Conservation (phyloP, 2,113 vertebrate genomes). For the Furnarius figulus region DNA sequence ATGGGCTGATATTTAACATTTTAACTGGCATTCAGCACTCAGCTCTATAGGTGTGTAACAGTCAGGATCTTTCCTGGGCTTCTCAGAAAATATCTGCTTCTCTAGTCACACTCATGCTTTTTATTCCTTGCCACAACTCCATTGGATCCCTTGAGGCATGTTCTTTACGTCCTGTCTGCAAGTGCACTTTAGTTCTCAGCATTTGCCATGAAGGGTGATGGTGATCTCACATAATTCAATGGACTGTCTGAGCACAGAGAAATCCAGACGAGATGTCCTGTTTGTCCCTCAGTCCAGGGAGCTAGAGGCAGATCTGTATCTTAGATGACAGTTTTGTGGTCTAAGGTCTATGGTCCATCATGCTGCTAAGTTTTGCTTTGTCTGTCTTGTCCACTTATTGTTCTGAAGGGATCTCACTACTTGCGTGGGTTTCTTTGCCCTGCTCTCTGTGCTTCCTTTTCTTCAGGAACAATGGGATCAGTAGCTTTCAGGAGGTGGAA, state of each 20-base stretch:
- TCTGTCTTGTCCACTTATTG: not conserved
- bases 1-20: not conserved
- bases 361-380: not conserved
- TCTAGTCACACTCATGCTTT: not conserved
- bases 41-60: not conserved
- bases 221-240: not conserved
- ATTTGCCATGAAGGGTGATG: not conserved
- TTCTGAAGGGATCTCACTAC: not conserved
- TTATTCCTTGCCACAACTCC: not conserved
- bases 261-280: not conserved
- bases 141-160: accelerated
- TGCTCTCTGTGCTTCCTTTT: not conserved
- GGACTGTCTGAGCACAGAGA: not conserved
- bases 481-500: slow-evolving; percentile 54
- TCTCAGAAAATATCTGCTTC: not conserved
- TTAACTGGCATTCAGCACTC: not conserved
- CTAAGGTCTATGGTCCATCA: not conserved
- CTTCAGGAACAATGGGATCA: slow-evolving; percentile 70
- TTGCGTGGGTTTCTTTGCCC: not conserved
- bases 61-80: not conserved
- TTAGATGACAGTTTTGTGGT: not conserved
- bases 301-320: not conserved
- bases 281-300: not conserved
- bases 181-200: not conserved
- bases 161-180: not conserved